Base-by-base conservation (phyloP, 2,888 invertebrate species). In the Onchidella celtica region DNA sequence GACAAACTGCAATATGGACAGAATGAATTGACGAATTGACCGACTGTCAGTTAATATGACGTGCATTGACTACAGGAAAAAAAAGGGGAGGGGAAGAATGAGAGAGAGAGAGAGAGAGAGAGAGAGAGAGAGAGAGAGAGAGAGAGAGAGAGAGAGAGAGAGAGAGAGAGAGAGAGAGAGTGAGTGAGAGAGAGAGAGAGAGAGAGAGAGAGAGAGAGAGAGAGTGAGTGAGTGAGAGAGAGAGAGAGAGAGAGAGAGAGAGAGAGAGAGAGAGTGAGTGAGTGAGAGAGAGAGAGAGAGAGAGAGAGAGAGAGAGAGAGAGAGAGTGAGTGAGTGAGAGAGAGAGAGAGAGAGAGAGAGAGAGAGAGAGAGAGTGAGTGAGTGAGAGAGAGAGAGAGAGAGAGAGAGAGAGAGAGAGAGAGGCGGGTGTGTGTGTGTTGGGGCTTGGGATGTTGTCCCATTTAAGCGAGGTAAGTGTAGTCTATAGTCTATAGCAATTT, bases 161-260 rank as follows among this genome's bases (percentile, higher is more conserved):
- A 17, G 17, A 17, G 17, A 17, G 17, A 17, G 17, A 17, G 17
- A 17, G 17, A 17, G 17, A 17, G 17, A 17, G 17, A 17, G 17
- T 11, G 17, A 17, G 55, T 11, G 55, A 55, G 55, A 55, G 55
- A 55, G 14, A 55, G 55, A 55, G 55, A 55, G 55, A 55, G 55
- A 55, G 55, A 55, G 55, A 55, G 55, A 55, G 55, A 55, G 55
- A 55, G 55, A 55, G 55, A 55, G 55, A 55, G 55, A 55, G 55
- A 55, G 55, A 55, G 55, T 14, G 55, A 55, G 55, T 14, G 55
- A 55, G 55, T 14, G 55, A 55, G 55, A 55, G 55, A 55, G 55
- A 55, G 55, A 55, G 55, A 55, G 55, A 55, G 55, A 55, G 55
- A 55, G 55, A 55, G 55, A 55, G 55, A 55, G 55, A 55, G 55